These are phyloP conservation scores for Podarcis cretensis DNA, from an alignment of 2,113 vertebrate genomes.

Conservation along the genomic window DNA sequence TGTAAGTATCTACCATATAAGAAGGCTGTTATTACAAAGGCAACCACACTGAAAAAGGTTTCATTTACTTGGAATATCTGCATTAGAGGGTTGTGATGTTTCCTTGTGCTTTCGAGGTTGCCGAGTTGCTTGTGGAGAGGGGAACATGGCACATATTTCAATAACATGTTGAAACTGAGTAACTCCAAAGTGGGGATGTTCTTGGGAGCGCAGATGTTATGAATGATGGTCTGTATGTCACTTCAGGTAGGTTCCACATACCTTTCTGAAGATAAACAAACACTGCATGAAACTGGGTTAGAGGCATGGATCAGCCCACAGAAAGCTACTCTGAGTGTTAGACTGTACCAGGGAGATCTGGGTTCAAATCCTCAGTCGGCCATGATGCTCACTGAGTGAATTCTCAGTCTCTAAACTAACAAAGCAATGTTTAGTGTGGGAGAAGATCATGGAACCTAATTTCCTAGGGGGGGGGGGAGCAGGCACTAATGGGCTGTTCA, in stretches of 20 bases:
- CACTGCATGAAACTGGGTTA: conserved; percentile 25
- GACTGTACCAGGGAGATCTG: background rate
- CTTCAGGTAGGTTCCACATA: background rate
- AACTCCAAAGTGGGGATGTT: conserved; percentile 11
- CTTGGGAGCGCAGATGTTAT: background rate
- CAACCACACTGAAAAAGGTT: conserved; percentile 58
- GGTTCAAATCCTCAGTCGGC: background rate
- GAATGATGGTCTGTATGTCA: conserved; percentile 8
- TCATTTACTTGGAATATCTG: conserved; percentile 63
- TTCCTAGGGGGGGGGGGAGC: background rate
- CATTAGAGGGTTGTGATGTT: conserved; percentile 63
- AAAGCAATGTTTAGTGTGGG: too few species aligned
- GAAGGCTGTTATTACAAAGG: conserved; percentile 70
- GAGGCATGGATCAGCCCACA: background rate
- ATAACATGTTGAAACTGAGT: conserved; percentile 15
- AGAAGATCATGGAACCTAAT: background rate
- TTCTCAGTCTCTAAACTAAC: background rate
- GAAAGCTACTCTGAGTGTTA: background rate
- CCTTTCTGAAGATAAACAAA: conserved; percentile 4
- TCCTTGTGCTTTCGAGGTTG: conserved; percentile 44
- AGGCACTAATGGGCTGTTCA: background rate
- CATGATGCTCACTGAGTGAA: background rate
- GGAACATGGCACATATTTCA: conserved; percentile 25
- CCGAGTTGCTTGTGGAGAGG: conserved; percentile 31
- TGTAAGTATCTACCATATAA: conserved; percentile 68